A percentile compares a stretch with the other conserved stretches of the same genome.
Conservation (phyloP, 1,140 invertebrate species). For the Trissolcus basalis region DNA sequence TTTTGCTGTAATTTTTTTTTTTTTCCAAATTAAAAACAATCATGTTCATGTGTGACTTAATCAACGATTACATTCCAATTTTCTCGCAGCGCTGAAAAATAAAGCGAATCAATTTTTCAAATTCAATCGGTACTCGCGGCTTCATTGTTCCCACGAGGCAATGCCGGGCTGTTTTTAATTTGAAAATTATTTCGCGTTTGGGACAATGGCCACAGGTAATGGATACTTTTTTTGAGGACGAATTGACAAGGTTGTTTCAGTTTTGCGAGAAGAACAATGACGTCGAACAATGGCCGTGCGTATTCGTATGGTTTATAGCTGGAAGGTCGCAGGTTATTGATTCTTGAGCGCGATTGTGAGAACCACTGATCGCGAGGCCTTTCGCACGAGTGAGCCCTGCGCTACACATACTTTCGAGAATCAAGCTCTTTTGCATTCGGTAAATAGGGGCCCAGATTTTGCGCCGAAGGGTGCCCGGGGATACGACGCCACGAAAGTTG, state of each 20-base stretch:
- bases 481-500: not conserved
- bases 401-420: slow-evolving; percentile 66
- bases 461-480: slow-evolving; percentile 42
- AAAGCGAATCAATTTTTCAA: slow-evolving; percentile 7
- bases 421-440: slow-evolving; percentile 43
- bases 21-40: too few species aligned
- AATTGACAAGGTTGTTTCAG: slow-evolving; percentile 41
- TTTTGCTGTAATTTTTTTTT: too few species aligned
- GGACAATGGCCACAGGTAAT: slow-evolving; percentile 40
- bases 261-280: slow-evolving; percentile 29
- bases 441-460: slow-evolving; percentile 53
- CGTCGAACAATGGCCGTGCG: slow-evolving; percentile 28
- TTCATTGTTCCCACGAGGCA: slow-evolving; percentile 35
- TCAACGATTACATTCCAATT: too few species aligned
- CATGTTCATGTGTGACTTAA: too few species aligned
- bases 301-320: slow-evolving; percentile 46
- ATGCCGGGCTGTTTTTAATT: slow-evolving; percentile 23
- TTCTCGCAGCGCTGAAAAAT: not conserved
- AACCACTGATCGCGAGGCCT: slow-evolving; percentile 53
- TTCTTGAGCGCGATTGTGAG: slow-evolving; percentile 60
- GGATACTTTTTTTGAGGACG: slow-evolving; percentile 35
- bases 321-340: slow-evolving; percentile 57
- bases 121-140: not conserved
- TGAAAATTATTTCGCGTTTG: slow-evolving; percentile 30
- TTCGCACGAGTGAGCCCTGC: slow-evolving; percentile 55